Evolutionary conservation across 2,113 vertebrate genomes (phyloP).

Genomic region (Leucoraja erinaceus): DNA sequence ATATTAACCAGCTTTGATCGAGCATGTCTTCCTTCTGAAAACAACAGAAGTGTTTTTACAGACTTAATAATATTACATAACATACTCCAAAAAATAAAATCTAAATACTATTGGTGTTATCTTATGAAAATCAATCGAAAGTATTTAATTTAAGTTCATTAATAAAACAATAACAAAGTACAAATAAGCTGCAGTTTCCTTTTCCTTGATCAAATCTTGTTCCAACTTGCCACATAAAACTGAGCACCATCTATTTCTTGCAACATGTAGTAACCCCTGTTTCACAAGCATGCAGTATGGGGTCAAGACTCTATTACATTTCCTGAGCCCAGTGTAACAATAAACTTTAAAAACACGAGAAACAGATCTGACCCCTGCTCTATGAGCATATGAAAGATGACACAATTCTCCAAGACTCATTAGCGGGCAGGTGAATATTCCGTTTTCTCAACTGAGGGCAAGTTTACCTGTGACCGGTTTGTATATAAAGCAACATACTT

Average conservation of each 20-base stretch:
- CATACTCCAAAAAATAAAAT: neutral
- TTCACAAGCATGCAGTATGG: slow-evolving; percentile 34
- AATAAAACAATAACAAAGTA: slow-evolving; percentile 9
- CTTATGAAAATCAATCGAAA: slow-evolving; percentile 16
- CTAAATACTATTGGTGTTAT: neutral
- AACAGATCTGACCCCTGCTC: slow-evolving; percentile 31
- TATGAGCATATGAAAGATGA: slow-evolving; percentile 27
- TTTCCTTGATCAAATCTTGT: slow-evolving; percentile 13
- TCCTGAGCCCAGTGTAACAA: slow-evolving; percentile 38
- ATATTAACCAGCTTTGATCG: neutral
- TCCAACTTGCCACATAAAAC: slow-evolving; percentile 22
- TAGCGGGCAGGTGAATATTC: slow-evolving; percentile 4
- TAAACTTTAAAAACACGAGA: slow-evolving; percentile 33
- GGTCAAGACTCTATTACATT: slow-evolving; percentile 35
- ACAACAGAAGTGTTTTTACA: neutral
- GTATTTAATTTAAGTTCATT: neutral
- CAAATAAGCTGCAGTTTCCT: neutral
- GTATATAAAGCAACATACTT: slow-evolving; percentile 31
- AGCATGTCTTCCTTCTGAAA: neutral
- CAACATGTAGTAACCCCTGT: slow-evolving; percentile 2
- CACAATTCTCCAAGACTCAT: slow-evolving; percentile 10
- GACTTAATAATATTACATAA: neutral
- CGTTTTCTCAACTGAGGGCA: neutral
- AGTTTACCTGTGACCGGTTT: neutral
- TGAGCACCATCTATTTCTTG: neutral